Evolutionary conservation across 2,797 vertebrate genomes (phyloP).

Genomic region (Danio choprae): DNA sequence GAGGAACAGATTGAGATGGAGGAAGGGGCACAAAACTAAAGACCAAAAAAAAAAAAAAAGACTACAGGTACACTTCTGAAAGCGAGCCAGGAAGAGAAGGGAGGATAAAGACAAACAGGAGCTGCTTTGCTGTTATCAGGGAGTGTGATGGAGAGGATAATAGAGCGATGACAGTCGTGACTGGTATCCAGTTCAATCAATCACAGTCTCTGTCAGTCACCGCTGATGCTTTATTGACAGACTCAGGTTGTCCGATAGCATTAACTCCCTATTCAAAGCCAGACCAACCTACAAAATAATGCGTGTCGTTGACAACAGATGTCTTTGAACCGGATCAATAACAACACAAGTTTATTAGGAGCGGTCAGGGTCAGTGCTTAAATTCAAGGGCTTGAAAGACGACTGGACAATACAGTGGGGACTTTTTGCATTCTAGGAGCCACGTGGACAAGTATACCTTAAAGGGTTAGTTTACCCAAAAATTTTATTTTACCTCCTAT

Average conservation of each 20-base stretch:
- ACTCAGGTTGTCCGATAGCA: constrained; percentile 36
- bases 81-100: constrained; percentile 16
- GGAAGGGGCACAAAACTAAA: constrained; percentile 14
- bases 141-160: constrained; percentile 48
- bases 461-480: too few relatives aligned
- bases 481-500: too few relatives aligned
- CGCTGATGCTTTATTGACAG: constrained; percentile 49
- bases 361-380: constrained; percentile 4
- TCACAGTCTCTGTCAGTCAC: constrained; percentile 57
- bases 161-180: constrained; percentile 56
- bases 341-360: background rate
- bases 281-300: constrained; percentile 36
- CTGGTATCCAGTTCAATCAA: constrained; percentile 57
- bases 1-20: constrained; percentile 25
- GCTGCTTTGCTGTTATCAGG: constrained; percentile 45
- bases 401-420: background rate
- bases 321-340: constrained; percentile 38
- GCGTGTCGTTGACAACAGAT: constrained; percentile 26
- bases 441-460: too few relatives aligned
- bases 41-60: constrained; percentile 15
- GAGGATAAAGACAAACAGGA: constrained; percentile 44
- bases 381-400: background rate
- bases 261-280: constrained; percentile 36
- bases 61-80: constrained; percentile 24
- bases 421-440: too few relatives aligned